These are phyloP conservation scores for Coenonympha glycerion DNA, from an alignment of 2,888 invertebrate genomes.

Conservation along the genomic window DNA sequence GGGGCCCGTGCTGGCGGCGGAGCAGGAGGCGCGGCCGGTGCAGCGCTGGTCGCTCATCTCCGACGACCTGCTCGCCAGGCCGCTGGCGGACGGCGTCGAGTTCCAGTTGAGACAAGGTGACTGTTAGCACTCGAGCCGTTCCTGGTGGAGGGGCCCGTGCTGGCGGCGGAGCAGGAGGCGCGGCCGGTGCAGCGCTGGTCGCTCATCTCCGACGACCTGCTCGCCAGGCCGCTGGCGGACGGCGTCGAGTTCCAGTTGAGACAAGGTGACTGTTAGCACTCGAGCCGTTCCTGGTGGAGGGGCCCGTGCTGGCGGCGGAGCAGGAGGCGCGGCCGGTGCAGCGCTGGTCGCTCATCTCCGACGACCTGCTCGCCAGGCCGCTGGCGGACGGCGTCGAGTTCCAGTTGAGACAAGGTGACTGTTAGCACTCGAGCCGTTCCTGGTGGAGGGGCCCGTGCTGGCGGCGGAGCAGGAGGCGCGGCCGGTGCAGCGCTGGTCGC, in stretches of 20 bases:
- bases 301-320: constrained; percentile 89
- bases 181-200: constrained; percentile 96
- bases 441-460: constrained; percentile 88
- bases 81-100: constrained; percentile 86
- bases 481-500: constrained; percentile 94
- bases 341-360: constrained; percentile 97
- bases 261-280: constrained; percentile 78
- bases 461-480: constrained; percentile 89
- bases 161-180: constrained; percentile 88
- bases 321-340: constrained; percentile 88
- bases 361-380: constrained; percentile 90
- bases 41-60: constrained; percentile 98
- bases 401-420: constrained; percentile 88
- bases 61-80: constrained; percentile 91
- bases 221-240: constrained; percentile 89
- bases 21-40: constrained; percentile 85
- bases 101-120: constrained; percentile 92
- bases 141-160: constrained; percentile 87
- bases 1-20: constrained; percentile 89
- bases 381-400: constrained; percentile 89
- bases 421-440: constrained; percentile 86
- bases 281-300: constrained; percentile 91
- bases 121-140: background rate
- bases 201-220: constrained; percentile 91
- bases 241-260: constrained; percentile 92